Conservation (phyloP, 2,888 invertebrate genomes). For the Crioceris asparagi region DNA sequence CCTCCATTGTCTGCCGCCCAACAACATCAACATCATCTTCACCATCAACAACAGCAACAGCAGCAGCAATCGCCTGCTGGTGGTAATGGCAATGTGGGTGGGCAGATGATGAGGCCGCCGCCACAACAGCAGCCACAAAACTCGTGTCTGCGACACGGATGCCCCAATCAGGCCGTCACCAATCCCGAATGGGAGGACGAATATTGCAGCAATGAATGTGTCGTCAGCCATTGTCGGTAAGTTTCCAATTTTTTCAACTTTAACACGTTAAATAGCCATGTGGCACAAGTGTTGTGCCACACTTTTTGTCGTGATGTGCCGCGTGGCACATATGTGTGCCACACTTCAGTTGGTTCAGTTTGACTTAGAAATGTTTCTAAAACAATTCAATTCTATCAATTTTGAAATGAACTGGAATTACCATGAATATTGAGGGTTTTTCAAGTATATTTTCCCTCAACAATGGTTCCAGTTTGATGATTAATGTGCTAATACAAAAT, state of each 20-base stretch:
- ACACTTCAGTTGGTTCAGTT: too few species aligned
- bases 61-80: constrained; percentile 35
- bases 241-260: constrained; percentile 11
- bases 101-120: constrained; percentile 35
- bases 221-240: constrained; percentile 88
- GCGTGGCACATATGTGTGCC: too few species aligned
- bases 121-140: constrained; percentile 35
- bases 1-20: constrained; percentile 26
- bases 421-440: too few species aligned
- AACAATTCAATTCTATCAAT: too few species aligned
- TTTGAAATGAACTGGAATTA: too few species aligned
- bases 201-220: constrained; percentile 95
- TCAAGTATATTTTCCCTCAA: too few species aligned
- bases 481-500: too few species aligned
- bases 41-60: constrained; percentile 29
- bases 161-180: constrained; percentile 80
- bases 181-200: constrained; percentile 95
- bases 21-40: constrained; percentile 13
- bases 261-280: too few species aligned
- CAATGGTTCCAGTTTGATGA: too few species aligned
- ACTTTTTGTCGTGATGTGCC: too few species aligned
- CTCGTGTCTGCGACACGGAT: constrained; percentile 80
- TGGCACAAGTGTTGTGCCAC: too few species aligned
- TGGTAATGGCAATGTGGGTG: constrained; percentile 18
- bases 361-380: too few species aligned